Percentiles rank a stretch among this genome's conserved stretches.
These are phyloP conservation scores for Drosophila putrida DNA, from an alignment of 2,888 invertebrate species.

Conservation along the genomic window DNA sequence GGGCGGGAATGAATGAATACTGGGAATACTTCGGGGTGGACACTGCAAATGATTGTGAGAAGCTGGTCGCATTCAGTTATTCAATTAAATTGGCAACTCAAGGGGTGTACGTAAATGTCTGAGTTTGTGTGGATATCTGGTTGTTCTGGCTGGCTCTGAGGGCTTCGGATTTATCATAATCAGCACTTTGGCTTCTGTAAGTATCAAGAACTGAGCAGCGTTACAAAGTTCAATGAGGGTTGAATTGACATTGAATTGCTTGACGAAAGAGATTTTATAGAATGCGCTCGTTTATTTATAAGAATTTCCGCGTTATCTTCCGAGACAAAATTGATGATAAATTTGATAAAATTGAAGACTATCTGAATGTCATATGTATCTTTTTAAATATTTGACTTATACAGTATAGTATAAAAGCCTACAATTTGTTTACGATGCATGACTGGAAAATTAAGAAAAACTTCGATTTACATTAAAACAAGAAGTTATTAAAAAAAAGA, in stretches of 20 bases:
- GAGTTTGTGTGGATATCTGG: slow-evolving; percentile 5
- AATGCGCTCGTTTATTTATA: slow-evolving; percentile 15
- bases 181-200: slow-evolving; percentile 52
- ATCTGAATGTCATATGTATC: too few species aligned
- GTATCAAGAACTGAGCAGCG: slow-evolving; percentile 30
- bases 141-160: slow-evolving; percentile 30
- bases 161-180: slow-evolving; percentile 46
- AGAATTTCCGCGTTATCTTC: slow-evolving; percentile 17
- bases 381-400: too few species aligned
- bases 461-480: too few species aligned
- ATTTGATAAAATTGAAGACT: neutral
- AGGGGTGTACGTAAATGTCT: slow-evolving; percentile 40
- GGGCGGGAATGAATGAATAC: slow-evolving; percentile 53
- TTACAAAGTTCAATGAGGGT: slow-evolving; percentile 63
- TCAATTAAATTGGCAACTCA: slow-evolving; percentile 76
- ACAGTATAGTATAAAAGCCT: too few species aligned
- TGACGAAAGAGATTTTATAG: slow-evolving; percentile 11
- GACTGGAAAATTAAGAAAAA: too few species aligned
- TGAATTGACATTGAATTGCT: slow-evolving; percentile 60
- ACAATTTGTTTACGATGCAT: too few species aligned
- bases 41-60: slow-evolving; percentile 72
- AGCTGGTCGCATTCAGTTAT: slow-evolving; percentile 61
- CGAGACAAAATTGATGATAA: neutral
- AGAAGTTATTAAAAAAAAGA: too few species aligned
- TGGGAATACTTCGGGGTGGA: slow-evolving; percentile 30